phyloP scores from a whole-genome alignment of 2,113 vertebrate species.

The Hyperopisus bebe region DNA sequence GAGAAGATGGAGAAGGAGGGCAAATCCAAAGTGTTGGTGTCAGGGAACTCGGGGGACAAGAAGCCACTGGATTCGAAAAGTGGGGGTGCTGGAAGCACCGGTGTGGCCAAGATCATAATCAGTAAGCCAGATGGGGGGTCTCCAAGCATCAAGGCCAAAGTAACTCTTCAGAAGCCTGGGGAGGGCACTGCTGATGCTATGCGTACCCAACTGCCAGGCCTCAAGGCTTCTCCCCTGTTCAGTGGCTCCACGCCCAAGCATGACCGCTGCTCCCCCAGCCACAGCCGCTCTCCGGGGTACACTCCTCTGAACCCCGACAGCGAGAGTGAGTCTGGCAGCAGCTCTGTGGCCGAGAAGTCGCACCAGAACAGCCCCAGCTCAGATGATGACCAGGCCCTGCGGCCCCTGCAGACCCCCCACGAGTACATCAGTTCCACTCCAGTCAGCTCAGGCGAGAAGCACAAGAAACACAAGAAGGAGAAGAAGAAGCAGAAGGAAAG shows the following conservation, averaged over 20 bases:
- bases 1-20: conserved; percentile 90
- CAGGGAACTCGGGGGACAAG: conserved; percentile 76
- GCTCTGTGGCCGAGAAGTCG: conserved; percentile 88
- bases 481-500: conserved; percentile 80
- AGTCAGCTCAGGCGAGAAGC: conserved; percentile 84
- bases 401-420: conserved; percentile 52
- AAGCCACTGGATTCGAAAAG: conserved; percentile 81
- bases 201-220: conserved; percentile 80
- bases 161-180: conserved; percentile 86
- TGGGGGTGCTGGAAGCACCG: conserved; percentile 67
- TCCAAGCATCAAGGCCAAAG: conserved; percentile 96
- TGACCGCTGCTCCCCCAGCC: conserved; percentile 94
- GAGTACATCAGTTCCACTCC: conserved; percentile 69
- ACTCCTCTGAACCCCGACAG: conserved; percentile 92
- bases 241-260: conserved; percentile 96
- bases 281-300: conserved; percentile 93
- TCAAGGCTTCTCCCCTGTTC: conserved; percentile 91
- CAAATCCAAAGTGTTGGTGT: conserved; percentile 83
- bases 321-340: conserved; percentile 93
- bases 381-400: conserved; percentile 78
- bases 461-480: conserved; percentile 94
- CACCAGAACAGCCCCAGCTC: conserved; percentile 98
- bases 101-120: conserved; percentile 96
- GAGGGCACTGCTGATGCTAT: conserved; percentile 80
- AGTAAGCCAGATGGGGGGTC: conserved; percentile 95